phyloP scores from a whole-genome alignment of 2,797 vertebrate genomes.

The Heterohyrax brucei region DNA sequence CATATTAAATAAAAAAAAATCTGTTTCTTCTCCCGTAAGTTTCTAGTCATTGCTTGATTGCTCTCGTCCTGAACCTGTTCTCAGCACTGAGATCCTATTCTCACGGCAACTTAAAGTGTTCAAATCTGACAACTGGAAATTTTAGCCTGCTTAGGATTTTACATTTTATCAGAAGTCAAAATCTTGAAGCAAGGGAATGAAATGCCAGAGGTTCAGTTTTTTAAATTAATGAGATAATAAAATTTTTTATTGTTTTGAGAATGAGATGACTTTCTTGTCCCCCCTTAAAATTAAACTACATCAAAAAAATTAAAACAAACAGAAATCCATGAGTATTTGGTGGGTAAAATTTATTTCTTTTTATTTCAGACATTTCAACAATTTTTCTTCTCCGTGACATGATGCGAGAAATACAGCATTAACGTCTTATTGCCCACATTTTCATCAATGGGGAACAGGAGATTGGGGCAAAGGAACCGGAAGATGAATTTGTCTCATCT shows the following conservation, averaged over 20 bases:
- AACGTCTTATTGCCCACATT: background rate
- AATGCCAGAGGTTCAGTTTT: background rate
- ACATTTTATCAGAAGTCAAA: conserved; percentile 55
- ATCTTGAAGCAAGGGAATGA: conserved; percentile 53
- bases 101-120: background rate
- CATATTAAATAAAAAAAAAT: background rate
- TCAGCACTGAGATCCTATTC: background rate
- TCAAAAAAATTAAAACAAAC: conserved; percentile 44
- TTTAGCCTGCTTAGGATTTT: conserved; percentile 43
- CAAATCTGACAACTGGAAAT: conserved; percentile 50
- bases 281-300: background rate
- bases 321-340: conserved; percentile 14
- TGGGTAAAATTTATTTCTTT: conserved; percentile 24
- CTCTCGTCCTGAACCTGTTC: conserved; percentile 17
- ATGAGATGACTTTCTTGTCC: background rate
- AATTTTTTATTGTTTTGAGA: background rate
- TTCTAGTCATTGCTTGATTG: background rate
- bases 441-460: background rate
- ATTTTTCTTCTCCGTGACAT: conserved; percentile 48
- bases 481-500: background rate
- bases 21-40: conserved; percentile 58
- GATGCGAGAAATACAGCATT: background rate
- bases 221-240: conserved; percentile 37
- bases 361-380: conserved; percentile 67
- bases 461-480: background rate